Evolutionary conservation across 2,888 invertebrate species (phyloP).

Genomic region (Agonum fuliginosum): DNA sequence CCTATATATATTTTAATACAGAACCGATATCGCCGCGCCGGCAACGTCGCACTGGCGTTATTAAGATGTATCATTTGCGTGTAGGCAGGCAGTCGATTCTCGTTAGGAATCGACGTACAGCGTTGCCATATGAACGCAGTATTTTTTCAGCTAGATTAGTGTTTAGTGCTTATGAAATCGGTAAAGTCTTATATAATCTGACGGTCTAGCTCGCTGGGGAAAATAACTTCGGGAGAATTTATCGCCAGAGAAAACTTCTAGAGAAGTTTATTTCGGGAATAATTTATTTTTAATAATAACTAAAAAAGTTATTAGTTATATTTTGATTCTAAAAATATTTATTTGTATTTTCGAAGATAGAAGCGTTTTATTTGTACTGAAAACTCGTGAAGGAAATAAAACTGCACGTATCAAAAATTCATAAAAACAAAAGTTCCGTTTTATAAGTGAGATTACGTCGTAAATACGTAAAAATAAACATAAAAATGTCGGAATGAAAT

Average conservation of each 20-base stretch:
- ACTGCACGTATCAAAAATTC: constrained; percentile 51
- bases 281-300: no score
- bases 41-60: constrained; percentile 5
- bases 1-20: constrained; percentile 35
- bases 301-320: no score
- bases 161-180: constrained; percentile 35
- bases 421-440: constrained; percentile 50
- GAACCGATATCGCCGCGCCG: constrained; percentile 6
- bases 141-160: constrained; percentile 9
- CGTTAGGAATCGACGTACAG: not conserved
- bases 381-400: constrained; percentile 31
- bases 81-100: constrained; percentile 1
- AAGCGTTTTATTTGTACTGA: constrained; percentile 1
- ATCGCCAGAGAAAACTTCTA: no score
- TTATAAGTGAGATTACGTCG: constrained; percentile 52
- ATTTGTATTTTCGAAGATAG: constrained; percentile 9
- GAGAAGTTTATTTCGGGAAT: no score
- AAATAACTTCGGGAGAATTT: not conserved
- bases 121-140: not conserved
- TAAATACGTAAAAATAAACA: constrained; percentile 52
- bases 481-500: constrained; percentile 55
- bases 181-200: constrained; percentile 12
- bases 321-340: no score
- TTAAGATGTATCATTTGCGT: constrained; percentile 36
- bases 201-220: not conserved